Percentiles rank a stretch among this genome's conserved stretches.
Evolutionary conservation across 2,797 vertebrate species (phyloP).

Genomic region (Peromyscus eremicus): DNA sequence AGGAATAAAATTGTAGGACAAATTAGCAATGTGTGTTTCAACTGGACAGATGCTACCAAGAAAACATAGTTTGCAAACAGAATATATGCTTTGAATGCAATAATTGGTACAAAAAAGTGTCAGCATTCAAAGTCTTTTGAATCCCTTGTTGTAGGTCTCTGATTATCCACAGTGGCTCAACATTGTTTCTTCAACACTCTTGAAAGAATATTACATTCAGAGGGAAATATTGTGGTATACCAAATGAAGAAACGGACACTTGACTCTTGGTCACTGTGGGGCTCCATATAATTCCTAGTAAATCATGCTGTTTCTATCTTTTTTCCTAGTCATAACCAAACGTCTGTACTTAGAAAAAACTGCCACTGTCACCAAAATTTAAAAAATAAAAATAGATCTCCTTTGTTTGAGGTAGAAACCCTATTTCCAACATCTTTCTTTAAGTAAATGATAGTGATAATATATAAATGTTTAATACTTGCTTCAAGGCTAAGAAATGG

Average conservation of each 20-base stretch:
- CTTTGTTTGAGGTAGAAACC: background rate
- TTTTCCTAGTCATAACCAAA: background rate
- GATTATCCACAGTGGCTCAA: background rate
- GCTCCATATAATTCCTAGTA: background rate
- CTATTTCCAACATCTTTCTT: background rate
- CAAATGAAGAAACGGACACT: background rate
- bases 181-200: background rate
- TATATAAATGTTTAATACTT: background rate
- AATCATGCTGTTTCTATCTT: background rate
- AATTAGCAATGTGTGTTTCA: conserved; percentile 29
- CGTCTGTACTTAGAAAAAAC: background rate
- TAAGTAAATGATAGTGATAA: background rate
- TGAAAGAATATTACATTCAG: background rate
- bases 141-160: background rate
- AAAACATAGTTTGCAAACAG: background rate
- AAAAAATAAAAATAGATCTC: background rate
- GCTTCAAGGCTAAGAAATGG: background rate
- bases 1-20: background rate
- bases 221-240: background rate
- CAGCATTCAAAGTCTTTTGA: background rate
- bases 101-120: background rate
- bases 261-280: background rate
- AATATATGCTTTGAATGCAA: background rate
- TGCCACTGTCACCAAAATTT: background rate
- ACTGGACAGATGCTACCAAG: background rate